Evolutionary conservation across 2,888 invertebrate genomes (phyloP).

Genomic region (Drosophila austrosaltans): DNA sequence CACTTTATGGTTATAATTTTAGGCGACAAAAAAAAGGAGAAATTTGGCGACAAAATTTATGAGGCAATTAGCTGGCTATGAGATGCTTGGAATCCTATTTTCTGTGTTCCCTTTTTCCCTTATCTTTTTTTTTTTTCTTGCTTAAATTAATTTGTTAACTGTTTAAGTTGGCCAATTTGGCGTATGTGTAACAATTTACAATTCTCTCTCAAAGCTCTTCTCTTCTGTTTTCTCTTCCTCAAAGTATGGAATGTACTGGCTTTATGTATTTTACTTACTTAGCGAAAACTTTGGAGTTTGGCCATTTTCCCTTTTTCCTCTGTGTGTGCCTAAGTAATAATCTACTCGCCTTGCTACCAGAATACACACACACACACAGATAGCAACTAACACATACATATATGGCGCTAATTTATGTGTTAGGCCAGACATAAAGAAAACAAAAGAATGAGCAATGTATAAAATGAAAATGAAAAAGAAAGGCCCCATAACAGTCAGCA

Average conservation of each 20-base stretch:
- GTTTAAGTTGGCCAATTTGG: conserved; percentile 31
- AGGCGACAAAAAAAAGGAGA: conserved; percentile 1
- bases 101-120: conserved; percentile 1
- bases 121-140: conserved; percentile 22
- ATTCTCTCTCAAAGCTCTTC: neutral
- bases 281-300: conserved; percentile 27
- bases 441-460: conserved; percentile 25
- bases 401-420: conserved; percentile 68
- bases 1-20: conserved; percentile 41
- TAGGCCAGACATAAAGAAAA: conserved; percentile 33
- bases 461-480: conserved; percentile 15
- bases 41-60: conserved; percentile 56
- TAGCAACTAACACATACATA: conserved; percentile 51
- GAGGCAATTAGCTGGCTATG: conserved; percentile 57
- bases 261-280: conserved; percentile 1
- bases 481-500: conserved; percentile 47
- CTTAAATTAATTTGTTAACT: conserved; percentile 19
- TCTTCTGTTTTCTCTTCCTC: neutral
- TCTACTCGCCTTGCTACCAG: conserved; percentile 43
- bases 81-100: conserved; percentile 21
- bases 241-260: conserved; percentile 44
- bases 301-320: neutral
- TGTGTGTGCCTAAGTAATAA: conserved; percentile 56
- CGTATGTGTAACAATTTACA: conserved; percentile 40
- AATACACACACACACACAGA: too few relatives aligned